These are phyloP conservation scores for Diabrotica balteata DNA, from an alignment of 2,888 invertebrate species.

Conservation along the genomic window DNA sequence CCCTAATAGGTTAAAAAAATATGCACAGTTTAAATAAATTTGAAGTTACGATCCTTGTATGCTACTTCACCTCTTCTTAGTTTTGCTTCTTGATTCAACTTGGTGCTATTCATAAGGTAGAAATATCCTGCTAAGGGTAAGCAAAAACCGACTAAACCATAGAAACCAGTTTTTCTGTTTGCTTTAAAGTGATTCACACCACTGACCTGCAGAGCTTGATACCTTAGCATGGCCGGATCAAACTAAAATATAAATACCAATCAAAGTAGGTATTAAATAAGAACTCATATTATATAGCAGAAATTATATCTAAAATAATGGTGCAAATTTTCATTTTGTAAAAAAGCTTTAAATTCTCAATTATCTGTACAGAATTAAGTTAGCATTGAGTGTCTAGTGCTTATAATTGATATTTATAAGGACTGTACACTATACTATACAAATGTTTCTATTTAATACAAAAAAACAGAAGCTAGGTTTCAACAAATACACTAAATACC, in stretches of 20 bases:
- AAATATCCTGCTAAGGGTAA: constrained; percentile 66
- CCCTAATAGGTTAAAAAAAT: background rate
- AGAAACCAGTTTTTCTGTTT: constrained; percentile 60
- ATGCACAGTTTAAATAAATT: constrained; percentile 67
- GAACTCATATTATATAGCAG: no score
- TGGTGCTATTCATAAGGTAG: constrained; percentile 64
- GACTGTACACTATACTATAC: no score
- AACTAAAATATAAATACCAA: constrained; percentile 67
- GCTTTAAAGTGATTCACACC: constrained; percentile 73
- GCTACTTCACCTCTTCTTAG: constrained; percentile 76
- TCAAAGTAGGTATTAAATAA: no score
- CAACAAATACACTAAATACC: background rate
- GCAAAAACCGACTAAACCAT: constrained; percentile 60
- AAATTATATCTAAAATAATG: no score
- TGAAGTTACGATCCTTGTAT: constrained; percentile 76
- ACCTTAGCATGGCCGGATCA: constrained; percentile 80
- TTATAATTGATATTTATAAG: no score
- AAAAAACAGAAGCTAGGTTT: background rate
- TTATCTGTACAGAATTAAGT: no score
- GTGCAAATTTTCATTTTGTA: no score
- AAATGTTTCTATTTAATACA: no score
- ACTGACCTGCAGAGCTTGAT: constrained; percentile 73
- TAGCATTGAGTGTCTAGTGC: no score
- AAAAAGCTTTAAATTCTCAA: no score
- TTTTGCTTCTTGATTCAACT: constrained; percentile 64